Base-by-base conservation (phyloP, 2,797 vertebrate species). In the Muscicapa striata region DNA sequence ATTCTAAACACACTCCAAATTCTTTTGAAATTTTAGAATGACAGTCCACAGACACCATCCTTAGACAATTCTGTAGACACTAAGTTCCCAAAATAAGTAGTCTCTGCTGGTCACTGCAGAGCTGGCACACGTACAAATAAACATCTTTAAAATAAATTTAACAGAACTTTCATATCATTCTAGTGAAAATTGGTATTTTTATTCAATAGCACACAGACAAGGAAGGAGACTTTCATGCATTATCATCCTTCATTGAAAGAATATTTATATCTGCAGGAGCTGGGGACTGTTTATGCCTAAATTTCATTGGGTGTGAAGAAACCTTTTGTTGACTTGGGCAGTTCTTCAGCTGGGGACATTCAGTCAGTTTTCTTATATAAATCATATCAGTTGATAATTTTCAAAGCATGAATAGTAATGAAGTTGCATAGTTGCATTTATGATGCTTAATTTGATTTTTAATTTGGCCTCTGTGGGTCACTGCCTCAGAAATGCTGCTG, bases 381-480 rank as follows among this genome's bases (percentile, higher is more conserved):
- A 85, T 68, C 20, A 0, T 62, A 52, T 86, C 69, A 59, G 16
- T 41, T 67, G 1, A 1, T 70, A 72, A 87, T 87, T 94, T 92
- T 73, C 74, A 93, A 90, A 63, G 52, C 58, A 62, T 79, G 91
- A 93, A 84, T 82, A 68, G 58, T 58, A 94, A 93, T 86, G 76
- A 79, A 86, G 73, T 59, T 73, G 66, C 76, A 63, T 87, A 86
- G 73, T 59, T 73, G 66, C 76, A 63, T 85, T 92, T 89, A 62
- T 64, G 85, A 89, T 58, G 85, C 84, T 87, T 96, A 94, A 97
- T 93, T 95, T 94, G 88, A 90, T 94, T 96, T 96, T 92, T 93
- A 86, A 95, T 95, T 93, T 96, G 83, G 91, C 69, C 40, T 91
- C 84, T n/a, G 46, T 83, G 93, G 96, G 86, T 95, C 94, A 95